Conservation (phyloP, 2,113 vertebrate genomes). For the Hylia prasina region DNA sequence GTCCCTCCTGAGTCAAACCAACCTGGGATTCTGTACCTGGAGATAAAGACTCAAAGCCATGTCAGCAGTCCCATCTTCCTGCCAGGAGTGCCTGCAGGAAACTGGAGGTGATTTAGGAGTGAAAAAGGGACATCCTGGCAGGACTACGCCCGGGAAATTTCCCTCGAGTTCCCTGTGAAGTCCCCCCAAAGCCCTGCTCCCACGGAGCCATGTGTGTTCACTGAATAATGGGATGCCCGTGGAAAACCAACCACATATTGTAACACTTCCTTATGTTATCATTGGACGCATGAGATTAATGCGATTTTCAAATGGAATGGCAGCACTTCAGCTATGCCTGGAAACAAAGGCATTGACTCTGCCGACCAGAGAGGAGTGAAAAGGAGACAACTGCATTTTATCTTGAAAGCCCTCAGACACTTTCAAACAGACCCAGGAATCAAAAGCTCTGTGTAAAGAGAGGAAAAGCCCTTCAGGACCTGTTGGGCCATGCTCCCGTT, state of each 20-base stretch:
- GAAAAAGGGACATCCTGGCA: neutral
- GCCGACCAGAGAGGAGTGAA: neutral
- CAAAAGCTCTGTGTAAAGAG: neutral
- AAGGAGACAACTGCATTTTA: neutral
- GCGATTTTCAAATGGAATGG: neutral
- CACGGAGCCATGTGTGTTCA: neutral
- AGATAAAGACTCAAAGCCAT: neutral
- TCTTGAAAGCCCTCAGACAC: conserved; percentile 21
- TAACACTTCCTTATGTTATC: neutral
- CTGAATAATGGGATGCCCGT: neutral
- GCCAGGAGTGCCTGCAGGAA: neutral
- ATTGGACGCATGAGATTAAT: neutral
- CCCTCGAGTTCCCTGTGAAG: neutral
- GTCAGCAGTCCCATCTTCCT: neutral
- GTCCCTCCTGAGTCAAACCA: neutral
- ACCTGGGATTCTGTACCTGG: neutral
- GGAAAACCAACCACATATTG: neutral
- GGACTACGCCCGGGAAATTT: neutral
- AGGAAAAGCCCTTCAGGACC: neutral
- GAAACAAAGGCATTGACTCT: conserved; percentile 24
- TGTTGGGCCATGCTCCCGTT: neutral
- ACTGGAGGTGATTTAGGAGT: neutral
- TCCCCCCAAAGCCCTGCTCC: neutral
- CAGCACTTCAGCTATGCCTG: neutral
- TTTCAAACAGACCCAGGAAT: neutral